Evolutionary conservation across 2,113 vertebrate genomes (phyloP), one percentile per base, ranked within the genome.

Genomic region (Cynoglossus semilaevis): DNA sequence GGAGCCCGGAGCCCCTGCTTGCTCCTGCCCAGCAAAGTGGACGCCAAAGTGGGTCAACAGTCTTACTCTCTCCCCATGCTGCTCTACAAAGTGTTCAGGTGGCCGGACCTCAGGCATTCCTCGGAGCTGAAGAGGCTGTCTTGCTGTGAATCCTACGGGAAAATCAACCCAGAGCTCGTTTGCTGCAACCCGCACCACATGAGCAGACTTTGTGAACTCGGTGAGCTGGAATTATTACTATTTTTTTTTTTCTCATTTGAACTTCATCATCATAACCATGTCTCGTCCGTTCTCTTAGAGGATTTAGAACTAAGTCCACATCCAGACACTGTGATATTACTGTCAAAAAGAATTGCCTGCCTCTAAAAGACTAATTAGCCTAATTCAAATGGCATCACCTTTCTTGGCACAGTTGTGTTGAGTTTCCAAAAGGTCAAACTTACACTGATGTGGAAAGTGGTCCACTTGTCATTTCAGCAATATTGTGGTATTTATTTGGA

Each of bases 181-280:
- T 98, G 95, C 93, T 96, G 95, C 92, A 98, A 98, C 87, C 95
- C 96, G 73, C 94, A 96, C 89, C 96, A 97, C 91, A 95, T 97
- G 90, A 97, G 95, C 90, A 86, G 94, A 76, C 94, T 98, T 76
- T 96, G 95, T 88, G 96, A 98, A 88, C 92, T 97, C 82, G 95
- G 96, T 98, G 87, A 88, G 92, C 69, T 18, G 14, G 13, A 43
- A 8, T 10, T 58, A 49, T 58, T 22, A 37, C 63, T 36, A 13
- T 12, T 36, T 36, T 35, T 43, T n/a, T 43, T 5, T 14, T 52
- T 38, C 8, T 46, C 37, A 17, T 44, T 19, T 29, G 6, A 55
- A 11, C 34, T 38, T 56, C 16, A 44, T 42, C 13, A 15, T 9
- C 15, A 18, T 46, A 38, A 58, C 12, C 45, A 35, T 3, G 22